phyloP scores from a whole-genome alignment of 2,888 invertebrate species.

The Aromia moschata region DNA sequence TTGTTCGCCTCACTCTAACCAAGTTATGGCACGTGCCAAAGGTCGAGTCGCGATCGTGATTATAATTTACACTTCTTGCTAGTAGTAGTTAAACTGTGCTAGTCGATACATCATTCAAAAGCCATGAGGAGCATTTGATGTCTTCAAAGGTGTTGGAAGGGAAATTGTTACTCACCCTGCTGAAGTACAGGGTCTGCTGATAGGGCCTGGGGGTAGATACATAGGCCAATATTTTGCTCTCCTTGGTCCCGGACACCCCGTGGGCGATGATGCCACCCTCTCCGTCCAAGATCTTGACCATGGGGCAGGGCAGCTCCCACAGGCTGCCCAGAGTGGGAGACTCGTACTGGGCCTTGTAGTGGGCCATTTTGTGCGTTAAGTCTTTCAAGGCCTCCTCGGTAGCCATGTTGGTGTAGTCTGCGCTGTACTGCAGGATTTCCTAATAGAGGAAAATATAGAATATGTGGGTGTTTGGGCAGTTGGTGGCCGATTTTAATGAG shows the following conservation, averaged over 20 bases:
- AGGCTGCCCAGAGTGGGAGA: slow-evolving; percentile 70
- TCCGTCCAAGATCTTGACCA: slow-evolving; percentile 67
- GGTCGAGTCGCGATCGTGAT: too few relatives aligned
- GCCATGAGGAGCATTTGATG: too few relatives aligned
- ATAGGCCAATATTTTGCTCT: slow-evolving; percentile 86
- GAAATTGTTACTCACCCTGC: slow-evolving; percentile 84
- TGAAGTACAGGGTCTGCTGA: slow-evolving; percentile 89
- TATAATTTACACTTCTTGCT: too few relatives aligned
- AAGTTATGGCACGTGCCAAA: too few relatives aligned
- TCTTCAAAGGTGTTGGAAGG: too few relatives aligned
- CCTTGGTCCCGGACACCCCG: slow-evolving; percentile 80
- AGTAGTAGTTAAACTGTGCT: too few relatives aligned
- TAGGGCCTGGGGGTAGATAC: slow-evolving; percentile 85
- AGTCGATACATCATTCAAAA: too few relatives aligned
- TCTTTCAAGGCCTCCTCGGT: slow-evolving; percentile 82
- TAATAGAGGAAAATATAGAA: slow-evolving; percentile 18
- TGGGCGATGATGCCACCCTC: slow-evolving; percentile 77
- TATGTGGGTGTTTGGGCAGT: too few relatives aligned
- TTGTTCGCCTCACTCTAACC: too few relatives aligned
- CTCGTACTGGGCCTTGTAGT: slow-evolving; percentile 85
- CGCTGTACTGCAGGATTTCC: slow-evolving; percentile 86
- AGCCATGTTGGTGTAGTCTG: slow-evolving; percentile 86
- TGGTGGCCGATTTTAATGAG: too few relatives aligned
- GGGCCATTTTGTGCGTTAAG: slow-evolving; percentile 81
- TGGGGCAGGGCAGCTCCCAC: slow-evolving; percentile 64